Base-by-base conservation (phyloP, 53 echinoderm and acorn worm species). In the Stichopus horrens region DNA sequence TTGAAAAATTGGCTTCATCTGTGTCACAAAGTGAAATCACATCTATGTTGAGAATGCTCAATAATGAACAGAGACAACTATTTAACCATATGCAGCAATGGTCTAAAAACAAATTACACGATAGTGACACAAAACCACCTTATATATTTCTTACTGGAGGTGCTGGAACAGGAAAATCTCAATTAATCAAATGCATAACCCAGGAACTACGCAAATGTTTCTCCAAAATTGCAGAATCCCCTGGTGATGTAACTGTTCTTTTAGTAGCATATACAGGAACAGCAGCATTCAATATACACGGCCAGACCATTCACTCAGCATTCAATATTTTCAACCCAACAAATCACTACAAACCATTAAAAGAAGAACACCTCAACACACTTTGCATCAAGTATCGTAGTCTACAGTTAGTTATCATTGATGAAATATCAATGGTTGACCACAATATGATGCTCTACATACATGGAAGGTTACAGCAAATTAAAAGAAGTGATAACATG, bases 351-450 rank as follows among this genome's bases (percentile, higher is more conserved):
- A 87, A 21, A 83, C 90, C 75, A 58, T 65, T 84, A 22, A 66
- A 22, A 37, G 91, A 95, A 82, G 91, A 95, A 16, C 88, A 91
- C 23, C 53, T 95, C 5, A 95, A 74, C 75, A 88, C 86, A 73
- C 88, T 93, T 55, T 81, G 90, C 7, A 75, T 58, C 16, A 86
- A 88, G 73, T 84, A 91, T 8, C 9, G 59, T 21, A 87, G 93
- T 51, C 53, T 95, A 16, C 91, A 95, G 21, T 89, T 95, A 52
- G 55, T 94, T 7, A 91, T 95, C 85, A 91, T 95, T 71, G 93
- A 95, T 93, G 95, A 93, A 65, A 87, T 95, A 74, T 93, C 93
- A 76, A 95, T 91, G 91, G 95, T 95, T 57, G 75, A 91, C 77
- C 88, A 91, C 8, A 95, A 90, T 59, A 71, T 92, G 60, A 56